These are phyloP conservation scores for Heterodera filipjevi DNA, from an alignment of 2,888 invertebrate species.

Conservation along the genomic window DNA sequence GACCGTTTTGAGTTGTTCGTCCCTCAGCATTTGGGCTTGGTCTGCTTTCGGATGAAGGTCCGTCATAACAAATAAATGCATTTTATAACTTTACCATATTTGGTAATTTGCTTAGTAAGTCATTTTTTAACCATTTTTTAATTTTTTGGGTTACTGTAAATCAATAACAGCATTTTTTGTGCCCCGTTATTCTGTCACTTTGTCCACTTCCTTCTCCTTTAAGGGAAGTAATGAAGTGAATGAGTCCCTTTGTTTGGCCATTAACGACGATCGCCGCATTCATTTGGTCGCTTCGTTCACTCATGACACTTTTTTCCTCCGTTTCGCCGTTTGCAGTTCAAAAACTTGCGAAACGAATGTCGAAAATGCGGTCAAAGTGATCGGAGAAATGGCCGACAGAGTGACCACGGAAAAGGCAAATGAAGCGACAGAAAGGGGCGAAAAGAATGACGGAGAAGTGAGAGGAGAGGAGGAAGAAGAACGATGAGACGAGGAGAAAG, in stretches of 20 bases:
- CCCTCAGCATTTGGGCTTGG: slow-evolving; percentile 87
- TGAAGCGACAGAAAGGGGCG: neutral
- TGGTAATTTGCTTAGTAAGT: too few species aligned
- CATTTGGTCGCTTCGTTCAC: slow-evolving; percentile 68
- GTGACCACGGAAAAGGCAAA: neutral
- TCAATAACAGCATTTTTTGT: too few species aligned
- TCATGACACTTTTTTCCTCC: slow-evolving; percentile 67
- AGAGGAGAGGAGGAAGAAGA: neutral
- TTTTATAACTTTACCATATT: slow-evolving; percentile 13
- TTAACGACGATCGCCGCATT: slow-evolving; percentile 68
- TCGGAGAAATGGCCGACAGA: slow-evolving; percentile 61
- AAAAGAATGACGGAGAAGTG: neutral
- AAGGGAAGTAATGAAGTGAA: slow-evolving; percentile 64
- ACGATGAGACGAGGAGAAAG: too few species aligned
- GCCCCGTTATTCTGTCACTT: too few species aligned
- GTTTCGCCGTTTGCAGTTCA: slow-evolving; percentile 68
- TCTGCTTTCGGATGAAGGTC: slow-evolving; percentile 84
- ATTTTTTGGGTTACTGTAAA: too few species aligned
- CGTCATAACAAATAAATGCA: neutral
- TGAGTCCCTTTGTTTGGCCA: slow-evolving; percentile 65
- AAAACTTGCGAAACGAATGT: slow-evolving; percentile 66
- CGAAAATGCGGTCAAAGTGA: slow-evolving; percentile 66
- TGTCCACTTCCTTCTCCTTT: neutral
- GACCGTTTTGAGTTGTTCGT: slow-evolving; percentile 79
- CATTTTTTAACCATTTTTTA: too few species aligned